Base-by-base conservation (phyloP, 1,140 invertebrate species). In the Magallana angulata region DNA sequence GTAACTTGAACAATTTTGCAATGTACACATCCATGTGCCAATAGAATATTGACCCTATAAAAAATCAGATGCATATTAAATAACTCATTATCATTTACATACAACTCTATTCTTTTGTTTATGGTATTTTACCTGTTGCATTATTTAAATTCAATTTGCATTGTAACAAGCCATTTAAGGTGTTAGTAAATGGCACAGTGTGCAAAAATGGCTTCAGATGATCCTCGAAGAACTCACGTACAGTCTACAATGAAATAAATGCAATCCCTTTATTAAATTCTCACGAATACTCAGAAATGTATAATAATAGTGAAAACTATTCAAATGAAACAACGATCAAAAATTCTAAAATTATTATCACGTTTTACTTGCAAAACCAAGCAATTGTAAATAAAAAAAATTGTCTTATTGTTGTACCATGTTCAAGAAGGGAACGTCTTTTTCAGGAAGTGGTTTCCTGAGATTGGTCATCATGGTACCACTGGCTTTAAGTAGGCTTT, bases 141-240 rank as follows among this genome's bases (percentile, higher is more conserved):
- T 76, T 30, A 11, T 24, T 30, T 12, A 12, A 76, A 24, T 4
- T 76, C 68, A 76, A 12, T 76, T 30, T 76, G 36, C 1, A 30
- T 24, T 76, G 8, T 36, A 76, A 5, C 14, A 36, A 30, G 24
- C 24, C 11, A 30, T 30, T 76, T 30, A 36, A 1, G 30, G 68
- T 12, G 5, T 30, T 76, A 24, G 24, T 76, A 24, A 76, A 30
- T 2, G 68, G 68, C 4, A 76, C 8, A 76, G 68, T 36, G 24
- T 30, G 24, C 8, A 76, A 12, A 30, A 76, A 76, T 76, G 68
- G 68, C 68, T 76, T 24, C 68, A 76, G 68, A 30, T 76, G 68
- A 30, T 36, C 30, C 68, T 76, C 30, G 24, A 30, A 76, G 24
- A 76, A 76, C 12, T 9, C 12, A 76, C 12, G 24, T 12, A 76